Conservation (phyloP, 2,113 vertebrate species). For the Aldabrachelys gigantea region DNA sequence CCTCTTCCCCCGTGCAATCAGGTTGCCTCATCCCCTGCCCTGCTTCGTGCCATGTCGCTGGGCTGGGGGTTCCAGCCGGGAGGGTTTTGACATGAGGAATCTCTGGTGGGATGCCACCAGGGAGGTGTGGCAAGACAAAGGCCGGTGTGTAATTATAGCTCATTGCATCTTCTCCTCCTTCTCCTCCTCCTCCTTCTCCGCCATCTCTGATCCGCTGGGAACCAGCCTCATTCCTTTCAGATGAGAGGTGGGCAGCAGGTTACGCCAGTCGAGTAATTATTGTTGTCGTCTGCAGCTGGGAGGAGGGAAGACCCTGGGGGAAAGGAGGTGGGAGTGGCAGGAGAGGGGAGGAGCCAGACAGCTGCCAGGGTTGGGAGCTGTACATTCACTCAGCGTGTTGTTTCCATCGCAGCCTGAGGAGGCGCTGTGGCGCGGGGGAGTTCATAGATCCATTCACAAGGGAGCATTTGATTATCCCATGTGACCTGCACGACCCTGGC, state of each 20-base stretch:
- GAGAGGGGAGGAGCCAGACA: neutral
- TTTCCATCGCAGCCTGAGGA: neutral
- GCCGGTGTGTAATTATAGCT: conserved; percentile 41
- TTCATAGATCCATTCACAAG: no score
- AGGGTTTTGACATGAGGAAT: neutral
- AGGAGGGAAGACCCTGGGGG: neutral
- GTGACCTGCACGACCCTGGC: no score
- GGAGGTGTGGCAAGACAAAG: conserved; percentile 22
- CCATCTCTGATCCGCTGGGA: neutral
- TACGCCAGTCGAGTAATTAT: neutral
- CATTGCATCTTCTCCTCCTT: fast-evolving
- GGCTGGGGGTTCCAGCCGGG: neutral
- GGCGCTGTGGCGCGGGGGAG: neutral
- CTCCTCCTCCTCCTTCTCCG: neutral
- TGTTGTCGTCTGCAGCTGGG: fast-evolving
- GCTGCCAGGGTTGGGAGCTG: neutral
- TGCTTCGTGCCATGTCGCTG: no score
- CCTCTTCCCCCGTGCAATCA: neutral
- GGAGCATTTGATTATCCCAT: no score
- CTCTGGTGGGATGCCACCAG: neutral
- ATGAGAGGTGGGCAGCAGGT: conserved; percentile 29
- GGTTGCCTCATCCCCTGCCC: neutral
- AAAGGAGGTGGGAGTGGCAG: neutral
- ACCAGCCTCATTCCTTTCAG: conserved; percentile 50
- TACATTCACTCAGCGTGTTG: neutral